Conservation (phyloP, 2,113 vertebrate genomes). For the Dipodomys ordii region DNA sequence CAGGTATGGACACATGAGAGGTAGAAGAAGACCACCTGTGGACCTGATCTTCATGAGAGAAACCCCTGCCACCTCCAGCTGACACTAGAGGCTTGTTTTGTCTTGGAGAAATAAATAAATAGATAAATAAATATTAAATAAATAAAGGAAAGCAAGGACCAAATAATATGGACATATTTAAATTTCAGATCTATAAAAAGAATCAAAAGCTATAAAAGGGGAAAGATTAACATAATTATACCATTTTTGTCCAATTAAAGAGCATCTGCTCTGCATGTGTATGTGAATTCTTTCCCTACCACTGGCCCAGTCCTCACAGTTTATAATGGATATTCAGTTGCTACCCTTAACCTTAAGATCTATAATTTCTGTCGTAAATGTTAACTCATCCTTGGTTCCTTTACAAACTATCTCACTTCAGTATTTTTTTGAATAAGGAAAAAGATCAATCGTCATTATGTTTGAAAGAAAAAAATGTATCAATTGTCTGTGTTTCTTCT, state of each 20-base stretch:
- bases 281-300: slow-evolving; percentile 24
- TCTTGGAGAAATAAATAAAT: not conserved
- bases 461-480: not conserved
- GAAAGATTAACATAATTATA: slow-evolving; percentile 74
- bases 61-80: not conserved
- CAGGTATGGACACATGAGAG: slow-evolving; percentile 47
- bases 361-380: slow-evolving; percentile 20
- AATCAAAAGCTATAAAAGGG: slow-evolving; percentile 73
- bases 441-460: not conserved
- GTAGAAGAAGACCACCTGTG: not conserved
- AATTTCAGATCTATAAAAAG: slow-evolving; percentile 55
- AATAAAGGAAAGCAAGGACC: not conserved
- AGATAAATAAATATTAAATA: not conserved
- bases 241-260: slow-evolving; percentile 68
- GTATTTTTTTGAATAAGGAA: not conserved
- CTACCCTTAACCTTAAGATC: not conserved
- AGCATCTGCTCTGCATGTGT: slow-evolving; percentile 61
- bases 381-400: not conserved
- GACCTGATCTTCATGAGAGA: not conserved
- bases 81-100: not conserved
- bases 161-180: slow-evolving; percentile 44
- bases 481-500: not conserved
- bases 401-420: not conserved
- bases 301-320: slow-evolving; percentile 21
- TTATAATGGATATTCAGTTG: not conserved